Percentiles rank a stretch among this genome's conserved stretches.
Evolutionary conservation across 2,113 vertebrate species (phyloP).

Genomic region (Xiphorhynchus elegans): DNA sequence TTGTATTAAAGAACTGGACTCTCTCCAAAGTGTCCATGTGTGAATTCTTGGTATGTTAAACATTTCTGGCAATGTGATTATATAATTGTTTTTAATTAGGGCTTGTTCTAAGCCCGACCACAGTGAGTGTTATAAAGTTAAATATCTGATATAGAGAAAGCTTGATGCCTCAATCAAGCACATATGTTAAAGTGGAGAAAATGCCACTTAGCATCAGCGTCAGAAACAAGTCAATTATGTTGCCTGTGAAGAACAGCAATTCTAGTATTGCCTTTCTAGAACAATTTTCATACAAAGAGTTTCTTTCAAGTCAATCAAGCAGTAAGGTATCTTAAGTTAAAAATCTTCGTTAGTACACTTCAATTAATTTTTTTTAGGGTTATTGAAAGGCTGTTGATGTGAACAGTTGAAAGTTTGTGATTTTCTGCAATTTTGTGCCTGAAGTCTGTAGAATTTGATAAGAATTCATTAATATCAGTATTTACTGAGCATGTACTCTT

Average conservation of each 20-base stretch:
- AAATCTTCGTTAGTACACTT: not conserved
- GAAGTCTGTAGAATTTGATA: not conserved
- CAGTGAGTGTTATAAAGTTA: not conserved
- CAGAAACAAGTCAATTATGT: not conserved
- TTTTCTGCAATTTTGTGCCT: not conserved
- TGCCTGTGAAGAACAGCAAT: not conserved
- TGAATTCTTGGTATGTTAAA: not conserved
- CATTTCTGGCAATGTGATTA: constrained; percentile 12
- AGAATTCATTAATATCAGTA: not conserved
- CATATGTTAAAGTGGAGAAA: not conserved
- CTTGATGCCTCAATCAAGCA: not conserved
- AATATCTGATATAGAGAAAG: not conserved
- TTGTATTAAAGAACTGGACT: not conserved
- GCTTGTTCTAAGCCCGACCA: not conserved
- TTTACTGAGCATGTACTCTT: not conserved
- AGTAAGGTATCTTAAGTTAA: not conserved
- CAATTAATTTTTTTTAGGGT: not conserved
- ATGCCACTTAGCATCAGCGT: not conserved
- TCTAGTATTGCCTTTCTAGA: not conserved
- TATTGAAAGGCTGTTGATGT: not conserved
- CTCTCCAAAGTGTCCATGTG: not conserved
- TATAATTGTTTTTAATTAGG: constrained; percentile 12
- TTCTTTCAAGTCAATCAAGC: not conserved
- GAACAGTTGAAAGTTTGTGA: not conserved
- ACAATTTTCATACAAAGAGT: not conserved